A percentile compares a stretch with the other conserved stretches of the same genome.
Evolutionary conservation across 2,797 vertebrate species (phyloP).

Genomic region (Gadopsis bispinosus): DNA sequence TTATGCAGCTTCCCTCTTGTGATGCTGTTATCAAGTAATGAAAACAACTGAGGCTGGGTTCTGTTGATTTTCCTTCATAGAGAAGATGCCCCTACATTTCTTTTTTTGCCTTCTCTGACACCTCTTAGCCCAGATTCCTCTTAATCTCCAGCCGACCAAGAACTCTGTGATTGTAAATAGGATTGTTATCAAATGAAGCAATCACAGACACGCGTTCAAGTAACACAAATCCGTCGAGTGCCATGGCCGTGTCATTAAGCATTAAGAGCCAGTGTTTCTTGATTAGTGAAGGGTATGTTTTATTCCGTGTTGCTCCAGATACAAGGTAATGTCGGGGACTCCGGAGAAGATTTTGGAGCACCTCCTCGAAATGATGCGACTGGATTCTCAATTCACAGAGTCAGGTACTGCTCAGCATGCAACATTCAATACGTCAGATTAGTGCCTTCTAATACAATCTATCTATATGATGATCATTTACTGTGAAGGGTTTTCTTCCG

Average conservation of each 20-base stretch:
- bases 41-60: constrained; percentile 57
- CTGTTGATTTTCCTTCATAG: constrained; percentile 63
- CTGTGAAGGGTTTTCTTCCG: constrained; percentile 41
- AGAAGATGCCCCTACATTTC: constrained; percentile 52
- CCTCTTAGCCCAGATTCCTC: constrained; percentile 58
- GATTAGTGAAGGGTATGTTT: constrained; percentile 73
- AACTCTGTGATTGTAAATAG: constrained; percentile 73
- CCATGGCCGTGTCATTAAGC: constrained; percentile 53
- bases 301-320: constrained; percentile 84
- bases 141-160: constrained; percentile 63
- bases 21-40: constrained; percentile 62
- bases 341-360: constrained; percentile 99
- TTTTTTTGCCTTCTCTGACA: constrained; percentile 39
- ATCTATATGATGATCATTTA: constrained; percentile 37
- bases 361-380: constrained; percentile 96
- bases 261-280: constrained; percentile 67
- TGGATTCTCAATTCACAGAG: constrained; percentile 92
- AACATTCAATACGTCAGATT: constrained; percentile 28
- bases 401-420: constrained; percentile 79
- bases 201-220: constrained; percentile 66
- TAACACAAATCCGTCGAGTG: constrained; percentile 67
- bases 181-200: constrained; percentile 78
- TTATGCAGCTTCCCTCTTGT: constrained; percentile 46
- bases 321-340: constrained; percentile 98
- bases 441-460: constrained; percentile 28